Percentiles rank a stretch among this genome's conserved stretches.
phyloP scores from a whole-genome alignment of 2,888 invertebrate genomes.

The Notodonta ziczac region DNA sequence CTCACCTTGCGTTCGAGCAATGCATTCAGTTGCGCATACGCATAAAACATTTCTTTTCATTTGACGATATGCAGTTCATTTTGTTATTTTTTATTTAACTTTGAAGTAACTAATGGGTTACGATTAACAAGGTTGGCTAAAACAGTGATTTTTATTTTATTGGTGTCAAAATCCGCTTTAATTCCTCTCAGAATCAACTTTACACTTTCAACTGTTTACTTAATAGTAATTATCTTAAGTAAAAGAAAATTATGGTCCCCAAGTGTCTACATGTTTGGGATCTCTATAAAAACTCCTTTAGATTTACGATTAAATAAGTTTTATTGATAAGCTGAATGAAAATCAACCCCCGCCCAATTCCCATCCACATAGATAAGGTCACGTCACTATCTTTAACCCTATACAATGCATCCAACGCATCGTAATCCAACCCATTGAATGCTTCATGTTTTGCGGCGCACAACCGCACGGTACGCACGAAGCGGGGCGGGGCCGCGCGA shows the following conservation, averaged over 20 bases:
- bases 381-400: conserved; percentile 36
- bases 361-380: not conserved
- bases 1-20: conserved; percentile 38
- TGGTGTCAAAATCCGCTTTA: not conserved
- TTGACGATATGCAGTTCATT: not conserved
- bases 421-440: conserved; percentile 70
- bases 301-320: too few relatives aligned
- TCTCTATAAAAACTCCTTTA: too few relatives aligned
- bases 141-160: not conserved
- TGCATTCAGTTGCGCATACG: conserved; percentile 33
- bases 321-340: too few relatives aligned
- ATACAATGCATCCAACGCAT: conserved; percentile 51
- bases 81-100: not conserved
- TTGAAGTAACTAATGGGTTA: not conserved
- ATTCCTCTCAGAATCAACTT: too few relatives aligned
- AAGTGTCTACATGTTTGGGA: too few relatives aligned
- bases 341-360: too few relatives aligned
- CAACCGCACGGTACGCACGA: conserved; percentile 61
- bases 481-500: conserved; percentile 70
- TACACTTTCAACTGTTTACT: too few relatives aligned
- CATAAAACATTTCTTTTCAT: conserved; percentile 18
- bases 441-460: conserved; percentile 66
- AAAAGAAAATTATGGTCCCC: too few relatives aligned
- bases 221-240: too few relatives aligned
- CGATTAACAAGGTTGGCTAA: not conserved